phyloP scores from a whole-genome alignment of 2,797 vertebrate species.

The Protonibea diacanthus region DNA sequence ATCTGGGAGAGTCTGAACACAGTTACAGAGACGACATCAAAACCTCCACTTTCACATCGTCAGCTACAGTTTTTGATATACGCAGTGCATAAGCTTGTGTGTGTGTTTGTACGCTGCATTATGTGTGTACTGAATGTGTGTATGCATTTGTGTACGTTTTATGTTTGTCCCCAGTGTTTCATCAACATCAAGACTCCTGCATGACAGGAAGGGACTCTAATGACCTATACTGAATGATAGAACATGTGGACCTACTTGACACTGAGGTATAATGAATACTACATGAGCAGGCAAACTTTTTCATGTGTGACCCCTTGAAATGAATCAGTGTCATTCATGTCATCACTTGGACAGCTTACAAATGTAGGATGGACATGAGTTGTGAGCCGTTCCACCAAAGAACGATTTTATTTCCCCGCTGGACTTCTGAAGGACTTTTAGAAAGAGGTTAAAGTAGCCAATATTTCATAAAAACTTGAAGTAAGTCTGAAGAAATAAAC shows the following conservation, averaged over 20 bases:
- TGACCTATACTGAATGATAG: neutral
- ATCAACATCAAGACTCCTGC: neutral
- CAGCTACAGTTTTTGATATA: neutral
- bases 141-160: neutral
- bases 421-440: neutral
- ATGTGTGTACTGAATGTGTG: neutral
- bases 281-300: neutral
- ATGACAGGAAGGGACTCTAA: neutral
- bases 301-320: neutral
- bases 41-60: neutral
- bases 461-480: neutral
- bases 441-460: neutral
- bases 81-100: neutral
- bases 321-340: neutral
- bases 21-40: neutral
- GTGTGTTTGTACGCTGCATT: neutral
- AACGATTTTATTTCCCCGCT: neutral
- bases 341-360: no score
- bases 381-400: neutral
- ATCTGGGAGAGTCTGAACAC: constrained; percentile 14
- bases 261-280: neutral
- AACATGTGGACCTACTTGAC: neutral
- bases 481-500: neutral
- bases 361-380: neutral
- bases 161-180: constrained; percentile 1